These are phyloP conservation scores for Scelioninae gen. 1 DNA, from an alignment of 2,888 invertebrate genomes.

Conservation along the genomic window DNA sequence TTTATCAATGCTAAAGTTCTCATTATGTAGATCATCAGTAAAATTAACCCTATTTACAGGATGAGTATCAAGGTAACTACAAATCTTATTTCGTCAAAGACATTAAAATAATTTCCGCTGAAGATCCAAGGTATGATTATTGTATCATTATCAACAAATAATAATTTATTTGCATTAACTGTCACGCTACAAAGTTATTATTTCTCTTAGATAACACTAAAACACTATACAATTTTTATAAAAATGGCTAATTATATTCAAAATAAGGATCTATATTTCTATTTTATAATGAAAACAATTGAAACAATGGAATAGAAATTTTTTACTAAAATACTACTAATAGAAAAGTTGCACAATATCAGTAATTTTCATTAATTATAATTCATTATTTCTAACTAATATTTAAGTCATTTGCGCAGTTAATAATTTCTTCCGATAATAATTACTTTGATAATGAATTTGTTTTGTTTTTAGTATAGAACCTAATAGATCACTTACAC, in stretches of 20 bases:
- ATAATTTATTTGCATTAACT: background rate
- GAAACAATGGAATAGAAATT: background rate
- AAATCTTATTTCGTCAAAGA: slow-evolving; percentile 85
- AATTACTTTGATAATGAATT: background rate
- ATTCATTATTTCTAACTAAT: too few relatives aligned
- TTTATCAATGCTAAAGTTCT: background rate
- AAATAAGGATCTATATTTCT: background rate
- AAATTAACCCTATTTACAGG: slow-evolving; percentile 77
- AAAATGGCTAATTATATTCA: background rate
- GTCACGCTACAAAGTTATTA: background rate
- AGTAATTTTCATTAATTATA: background rate
- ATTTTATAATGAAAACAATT: background rate
- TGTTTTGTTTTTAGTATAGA: slow-evolving; percentile 49
- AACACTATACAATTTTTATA: background rate
- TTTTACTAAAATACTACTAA: background rate
- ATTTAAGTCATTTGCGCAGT: too few relatives aligned
- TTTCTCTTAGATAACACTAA: background rate
- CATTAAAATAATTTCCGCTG: slow-evolving; percentile 81
- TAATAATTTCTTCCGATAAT: too few relatives aligned
- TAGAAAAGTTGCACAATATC: background rate
- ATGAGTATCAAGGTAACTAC: slow-evolving; percentile 85
- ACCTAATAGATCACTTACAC: slow-evolving; percentile 38
- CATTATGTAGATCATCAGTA: background rate
- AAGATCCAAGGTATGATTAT: slow-evolving; percentile 78
- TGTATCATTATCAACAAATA: background rate